Evolutionary conservation across 1,140 invertebrate genomes (phyloP), one percentile per base, ranked within the genome.

Genomic region (Nymphalis io): DNA sequence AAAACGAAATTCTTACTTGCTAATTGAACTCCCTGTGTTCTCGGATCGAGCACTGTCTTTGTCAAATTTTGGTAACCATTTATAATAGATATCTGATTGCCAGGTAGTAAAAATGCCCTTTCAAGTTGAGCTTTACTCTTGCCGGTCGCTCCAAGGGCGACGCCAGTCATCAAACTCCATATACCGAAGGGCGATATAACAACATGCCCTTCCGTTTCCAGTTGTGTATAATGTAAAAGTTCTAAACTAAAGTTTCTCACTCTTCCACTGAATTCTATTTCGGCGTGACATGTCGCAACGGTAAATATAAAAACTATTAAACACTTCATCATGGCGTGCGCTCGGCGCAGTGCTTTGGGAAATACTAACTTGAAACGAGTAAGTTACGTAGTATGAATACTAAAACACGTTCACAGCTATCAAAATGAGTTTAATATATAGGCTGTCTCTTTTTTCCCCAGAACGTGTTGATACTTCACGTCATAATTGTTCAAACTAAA

Each of bases 141-240:
- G 2, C 78, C 88, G 0, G 74, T 82, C 6, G 89, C 83, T 16
- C 89, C 88, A 12, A 87, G 40, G 0, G 89, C 75, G 0, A 90
- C 74, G 15, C 81, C 86, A 3, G 85, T 87, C 79, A 91, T 78
- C 12, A 91, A 70, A 44, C 79, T 87, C 89, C 89, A 91, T 71
- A 91, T 84, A 59, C 89, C 89, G 48, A 90, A 87, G 0, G 89
- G 89, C 20, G 89, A 90, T 59, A 91, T 88, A 15, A 90, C 89
- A 5, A 88, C 81, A 72, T 91, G 87, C 3, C 87, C 83, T 3
- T 76, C 76, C 12, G 79, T 81, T 55, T 86, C 79, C 33, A 72
- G 46, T 40, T 84, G 83, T 20, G 89, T 88, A 23, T 78, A 74
- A 65, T 90, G 78, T n/a, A 91, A 62, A 1, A 91, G 72, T 72